phyloP scores from a whole-genome alignment of 1,140 invertebrate species.

The Dreissena rostriformis region DNA sequence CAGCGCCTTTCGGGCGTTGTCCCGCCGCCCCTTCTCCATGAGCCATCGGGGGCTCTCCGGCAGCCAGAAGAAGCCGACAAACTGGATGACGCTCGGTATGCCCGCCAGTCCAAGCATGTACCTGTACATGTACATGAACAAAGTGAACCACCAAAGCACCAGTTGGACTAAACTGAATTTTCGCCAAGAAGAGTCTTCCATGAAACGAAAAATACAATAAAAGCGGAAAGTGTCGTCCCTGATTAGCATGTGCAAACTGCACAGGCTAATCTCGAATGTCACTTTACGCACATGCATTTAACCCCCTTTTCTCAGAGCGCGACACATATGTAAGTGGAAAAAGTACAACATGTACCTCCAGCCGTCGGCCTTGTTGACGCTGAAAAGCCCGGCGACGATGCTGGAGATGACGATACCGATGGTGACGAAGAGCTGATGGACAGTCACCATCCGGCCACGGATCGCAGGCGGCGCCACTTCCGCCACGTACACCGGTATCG shows the following conservation, averaged over 20 bases:
- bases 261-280: no score
- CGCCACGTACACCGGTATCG: conserved; percentile 85
- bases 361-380: conserved; percentile 70
- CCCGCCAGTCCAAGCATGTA: conserved; percentile 79
- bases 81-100: conserved; percentile 74
- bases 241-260: no score
- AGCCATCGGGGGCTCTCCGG: conserved; percentile 79
- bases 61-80: conserved; percentile 75
- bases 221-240: no score
- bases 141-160: no score
- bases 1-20: conserved; percentile 80
- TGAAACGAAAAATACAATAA: no score
- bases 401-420: conserved; percentile 84
- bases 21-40: conserved; percentile 76
- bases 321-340: no score
- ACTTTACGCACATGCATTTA: no score
- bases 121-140: conserved; percentile 55
- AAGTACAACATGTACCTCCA: conserved; percentile 70
- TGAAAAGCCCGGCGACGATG: conserved; percentile 84
- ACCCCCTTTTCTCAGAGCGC: no score
- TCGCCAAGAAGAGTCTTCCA: no score
- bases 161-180: no score
- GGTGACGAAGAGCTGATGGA: conserved; percentile 85
- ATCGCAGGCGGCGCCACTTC: conserved; percentile 83
- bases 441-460: conserved; percentile 84